These are phyloP conservation scores for Drosophila simulans DNA, from an alignment of 1,140 invertebrate species.

Conservation along the genomic window DNA sequence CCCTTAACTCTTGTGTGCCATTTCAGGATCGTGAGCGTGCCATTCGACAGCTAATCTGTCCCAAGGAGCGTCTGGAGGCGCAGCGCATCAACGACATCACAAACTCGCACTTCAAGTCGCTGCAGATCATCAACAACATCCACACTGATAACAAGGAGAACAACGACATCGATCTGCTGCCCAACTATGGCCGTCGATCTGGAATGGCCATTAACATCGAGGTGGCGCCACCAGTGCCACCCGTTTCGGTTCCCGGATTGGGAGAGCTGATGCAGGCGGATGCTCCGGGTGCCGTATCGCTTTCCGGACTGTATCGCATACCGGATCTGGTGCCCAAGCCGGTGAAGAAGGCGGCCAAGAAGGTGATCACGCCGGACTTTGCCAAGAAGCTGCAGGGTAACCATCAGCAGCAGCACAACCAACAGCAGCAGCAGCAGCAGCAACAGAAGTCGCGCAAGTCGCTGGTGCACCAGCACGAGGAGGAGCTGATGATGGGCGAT, in stretches of 20 bases:
- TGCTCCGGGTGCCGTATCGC: slow-evolving; percentile 35
- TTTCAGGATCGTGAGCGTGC: slow-evolving; percentile 74
- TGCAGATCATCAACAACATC: slow-evolving; percentile 82
- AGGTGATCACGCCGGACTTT: slow-evolving; percentile 52
- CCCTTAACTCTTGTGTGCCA: not conserved
- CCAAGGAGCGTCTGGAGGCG: slow-evolving; percentile 76
- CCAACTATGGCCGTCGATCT: slow-evolving; percentile 41
- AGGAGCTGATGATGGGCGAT: slow-evolving; percentile 83
- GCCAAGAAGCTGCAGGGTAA: slow-evolving; percentile 47
- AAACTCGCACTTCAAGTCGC: slow-evolving; percentile 82
- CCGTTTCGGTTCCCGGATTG: slow-evolving; percentile 43
- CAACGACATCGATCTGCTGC: slow-evolving; percentile 78
- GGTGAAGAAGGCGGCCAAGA: slow-evolving; percentile 78
- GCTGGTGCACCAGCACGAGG: slow-evolving; percentile 16
- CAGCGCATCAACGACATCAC: slow-evolving; percentile 80
- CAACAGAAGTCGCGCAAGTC: slow-evolving; percentile 24
- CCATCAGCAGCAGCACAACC: slow-evolving; percentile 36
- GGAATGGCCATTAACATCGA: slow-evolving; percentile 45
- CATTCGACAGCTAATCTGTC: slow-evolving; percentile 73
- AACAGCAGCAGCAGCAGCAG: slow-evolving; percentile 20
- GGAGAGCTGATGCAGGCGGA: slow-evolving; percentile 76
- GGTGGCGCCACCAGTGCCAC: slow-evolving; percentile 13
- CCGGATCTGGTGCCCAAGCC: slow-evolving; percentile 75
- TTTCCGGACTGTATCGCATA: slow-evolving; percentile 44
- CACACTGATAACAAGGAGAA: slow-evolving; percentile 83